These are phyloP conservation scores for Micromys minutus DNA, from an alignment of 2,113 vertebrate genomes.

Conservation along the genomic window DNA sequence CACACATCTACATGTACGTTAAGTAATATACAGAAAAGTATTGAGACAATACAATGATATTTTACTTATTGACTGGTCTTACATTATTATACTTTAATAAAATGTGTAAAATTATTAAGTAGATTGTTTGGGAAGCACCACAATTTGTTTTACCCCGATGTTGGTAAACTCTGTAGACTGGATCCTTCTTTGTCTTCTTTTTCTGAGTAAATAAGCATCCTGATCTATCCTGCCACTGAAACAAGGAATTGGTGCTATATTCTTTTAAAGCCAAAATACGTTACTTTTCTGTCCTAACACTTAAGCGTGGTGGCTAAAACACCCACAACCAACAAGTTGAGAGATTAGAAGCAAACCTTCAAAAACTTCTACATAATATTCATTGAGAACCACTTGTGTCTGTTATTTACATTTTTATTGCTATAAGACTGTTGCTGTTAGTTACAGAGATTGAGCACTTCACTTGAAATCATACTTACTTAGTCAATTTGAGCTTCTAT, in stretches of 20 bases:
- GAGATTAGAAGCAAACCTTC: slow-evolving; percentile 5
- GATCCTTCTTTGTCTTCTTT: not conserved
- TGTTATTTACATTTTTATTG: not conserved
- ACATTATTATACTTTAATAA: not conserved
- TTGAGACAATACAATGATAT: not conserved
- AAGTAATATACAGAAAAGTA: not conserved
- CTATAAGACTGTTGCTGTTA: not conserved
- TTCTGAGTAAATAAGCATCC: not conserved
- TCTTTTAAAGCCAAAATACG: not conserved
- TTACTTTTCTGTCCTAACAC: slow-evolving; percentile 13
- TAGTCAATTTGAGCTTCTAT: not conserved
- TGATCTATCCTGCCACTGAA: not conserved
- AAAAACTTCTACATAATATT: not conserved
- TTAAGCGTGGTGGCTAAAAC: not conserved
- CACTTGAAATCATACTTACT: not conserved
- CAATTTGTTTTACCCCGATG: not conserved
- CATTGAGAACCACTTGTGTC: not conserved
- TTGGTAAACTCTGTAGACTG: not conserved
- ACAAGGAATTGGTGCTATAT: not conserved
- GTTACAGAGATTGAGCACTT: not conserved
- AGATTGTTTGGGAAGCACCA: not conserved
- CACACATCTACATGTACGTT: not conserved
- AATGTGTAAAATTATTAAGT: slow-evolving; percentile 21
- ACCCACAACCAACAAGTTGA: not conserved
- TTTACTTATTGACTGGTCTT: not conserved